Evolutionary conservation across 2,888 invertebrate species (phyloP).

Genomic region (Tyria jacobaeae): DNA sequence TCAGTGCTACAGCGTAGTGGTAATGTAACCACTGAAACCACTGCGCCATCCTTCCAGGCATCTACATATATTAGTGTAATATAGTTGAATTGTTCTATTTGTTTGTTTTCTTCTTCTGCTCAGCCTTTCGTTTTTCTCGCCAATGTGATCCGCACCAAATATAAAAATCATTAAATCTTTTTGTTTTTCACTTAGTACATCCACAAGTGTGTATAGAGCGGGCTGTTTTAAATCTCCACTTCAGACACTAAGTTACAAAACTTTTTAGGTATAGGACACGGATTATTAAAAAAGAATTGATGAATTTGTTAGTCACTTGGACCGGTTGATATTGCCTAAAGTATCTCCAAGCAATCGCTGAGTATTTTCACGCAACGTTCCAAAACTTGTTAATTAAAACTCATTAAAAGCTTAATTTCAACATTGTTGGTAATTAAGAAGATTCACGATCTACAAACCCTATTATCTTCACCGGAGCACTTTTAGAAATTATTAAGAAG

Average conservation of each 20-base stretch:
- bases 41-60: too few relatives aligned
- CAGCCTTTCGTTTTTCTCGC: too few relatives aligned
- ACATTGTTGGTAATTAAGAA: slow-evolving; percentile 84
- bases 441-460: slow-evolving; percentile 81
- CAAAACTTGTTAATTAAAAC: slow-evolving; percentile 83
- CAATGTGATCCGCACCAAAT: too few relatives aligned
- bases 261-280: not conserved
- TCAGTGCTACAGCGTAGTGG: too few relatives aligned
- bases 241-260: not conserved
- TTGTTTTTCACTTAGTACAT: too few relatives aligned
- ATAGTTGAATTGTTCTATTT: too few relatives aligned
- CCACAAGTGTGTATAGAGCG: too few relatives aligned
- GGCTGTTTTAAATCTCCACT: not conserved
- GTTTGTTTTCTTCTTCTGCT: too few relatives aligned
- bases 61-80: too few relatives aligned
- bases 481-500: slow-evolving; percentile 76
- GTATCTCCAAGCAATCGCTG: slow-evolving; percentile 63
- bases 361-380: slow-evolving; percentile 72
- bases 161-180: too few relatives aligned
- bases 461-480: slow-evolving; percentile 75
- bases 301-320: slow-evolving; percentile 31
- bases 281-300: slow-evolving; percentile 19
- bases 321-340: slow-evolving; percentile 51
- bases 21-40: too few relatives aligned
- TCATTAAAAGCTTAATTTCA: slow-evolving; percentile 83